Evolutionary conservation across 2,888 invertebrate genomes (phyloP).

Genomic region (Drosophila demipolita): DNA sequence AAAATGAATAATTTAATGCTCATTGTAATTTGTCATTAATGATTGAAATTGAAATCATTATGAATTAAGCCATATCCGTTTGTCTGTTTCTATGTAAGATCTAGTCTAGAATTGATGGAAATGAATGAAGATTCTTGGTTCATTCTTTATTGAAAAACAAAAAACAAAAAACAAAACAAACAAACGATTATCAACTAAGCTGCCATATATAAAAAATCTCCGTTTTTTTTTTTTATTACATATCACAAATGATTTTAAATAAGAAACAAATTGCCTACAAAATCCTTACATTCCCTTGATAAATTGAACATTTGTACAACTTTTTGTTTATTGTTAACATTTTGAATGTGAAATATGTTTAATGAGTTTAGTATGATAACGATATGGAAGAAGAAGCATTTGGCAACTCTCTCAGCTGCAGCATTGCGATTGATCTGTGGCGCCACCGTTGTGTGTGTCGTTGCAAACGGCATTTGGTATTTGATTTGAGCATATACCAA

Average conservation of each 20-base stretch:
- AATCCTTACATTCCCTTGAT: constrained; percentile 10
- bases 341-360: constrained; percentile 26
- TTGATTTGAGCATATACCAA: constrained; percentile 41
- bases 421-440: constrained; percentile 14
- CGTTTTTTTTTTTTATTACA: background rate
- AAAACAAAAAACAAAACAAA: background rate
- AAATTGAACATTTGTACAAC: constrained; percentile 69
- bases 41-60: background rate
- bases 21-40: background rate
- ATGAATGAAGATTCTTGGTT: constrained; percentile 1
- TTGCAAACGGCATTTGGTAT: constrained; percentile 53
- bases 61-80: constrained; percentile 10
- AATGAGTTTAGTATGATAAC: background rate
- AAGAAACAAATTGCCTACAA: background rate
- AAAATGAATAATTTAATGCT: too few species aligned
- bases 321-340: constrained; percentile 24
- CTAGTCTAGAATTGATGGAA: constrained; percentile 9
- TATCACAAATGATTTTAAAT: background rate
- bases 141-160: background rate
- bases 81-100: constrained; percentile 12
- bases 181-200: constrained; percentile 2
- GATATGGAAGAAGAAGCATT: background rate
- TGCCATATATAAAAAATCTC: constrained; percentile 3
- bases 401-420: constrained; percentile 27
- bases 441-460: constrained; percentile 28